Evolutionary conservation across 2,888 invertebrate genomes (phyloP), one percentile per base, ranked within the genome.

Genomic region (Acanthosepion esculentum): DNA sequence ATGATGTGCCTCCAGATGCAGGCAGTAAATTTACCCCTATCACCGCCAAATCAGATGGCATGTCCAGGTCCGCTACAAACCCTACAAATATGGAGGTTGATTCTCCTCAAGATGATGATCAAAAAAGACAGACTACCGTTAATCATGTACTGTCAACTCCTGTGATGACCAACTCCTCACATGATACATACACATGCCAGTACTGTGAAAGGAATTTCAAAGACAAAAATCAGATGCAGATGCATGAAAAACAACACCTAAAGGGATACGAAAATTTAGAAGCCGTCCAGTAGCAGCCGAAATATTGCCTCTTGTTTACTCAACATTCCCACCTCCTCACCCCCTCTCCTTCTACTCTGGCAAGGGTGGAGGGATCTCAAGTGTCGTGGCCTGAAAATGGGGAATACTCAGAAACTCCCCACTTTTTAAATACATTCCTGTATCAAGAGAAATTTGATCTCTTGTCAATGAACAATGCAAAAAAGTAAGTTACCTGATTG

Each of bases 121-220:
- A 94, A 48, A 95, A 95, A 41, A 41, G 64, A 5, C 78, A 94
- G 23, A 95, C 95, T 53, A 93, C 29, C n/a, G 26, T 94, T 55
- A 59, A 94, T n/a, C 94, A 91, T n/a, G 95, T 95, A 15, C 94
- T 94, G 10, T 94, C 92, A 94, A 33, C 91, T 10, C 95, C 95
- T 10, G 94, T 91, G 91, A 94, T 48, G 12, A 50, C 50, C 93
- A 55, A 91, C 48, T 91, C 55, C 7, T 26, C 48, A 55, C 20
- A 26, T 33, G 59, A 48, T 94, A 53, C 93, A 7, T 97, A 96
- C 95, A 96, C 96, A 26, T 97, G 97, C 95, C 96, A 96, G 95
- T 97, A 96, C 94, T 97, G 97, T 96, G 97, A 97, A 94, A 94
- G 96, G 33, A 96, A 96, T 94, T 97, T 96, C 96, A 96, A 96